Base-by-base conservation (phyloP, 64 coral and sea anemone genomes). In the Pachyseris speciosa region DNA sequence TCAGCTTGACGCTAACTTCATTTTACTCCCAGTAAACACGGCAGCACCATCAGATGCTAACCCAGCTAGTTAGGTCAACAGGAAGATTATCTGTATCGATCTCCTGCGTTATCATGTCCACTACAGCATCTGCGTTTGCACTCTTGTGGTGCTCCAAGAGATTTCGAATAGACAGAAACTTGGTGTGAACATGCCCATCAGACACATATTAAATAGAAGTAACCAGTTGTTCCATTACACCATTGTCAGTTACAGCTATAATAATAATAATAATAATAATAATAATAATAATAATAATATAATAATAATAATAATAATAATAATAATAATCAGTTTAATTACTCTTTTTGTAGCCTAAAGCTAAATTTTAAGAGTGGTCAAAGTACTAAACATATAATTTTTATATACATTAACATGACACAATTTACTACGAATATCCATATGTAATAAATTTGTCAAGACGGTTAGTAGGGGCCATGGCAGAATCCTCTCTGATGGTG, bases 41-140 rank as follows among this genome's bases (percentile, higher is more conserved):
- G 69, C 40, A 72, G 69, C 34, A 40, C 37, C 69, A 72, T 72
- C 37, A 72, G 36, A 72, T 42, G 69, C 69, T 17, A 72, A 22
- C 15, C 69, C 69, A 7, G 69, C 69, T 1, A 72, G 36, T 41
- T 34, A 72, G 0, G 0, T 7, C 37, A 0, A 72, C 69, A 28
- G 40, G 69, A 7, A 72, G 69, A 0, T 42, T 20, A 7, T 72
- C 6, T 22, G 40, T 40, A 0, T 72, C 19, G 2, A 25, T 72
- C 36, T 72, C 69, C 6, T 42, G 37, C 0, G 12, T 72, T 72
- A 72, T 1, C 69, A 72, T 72, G 37, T 72, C 36, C 69, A 72
- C 37, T 8, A 41, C 27, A 10, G 60, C 60, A 64, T 64, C 9
- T 7, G 60, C 4, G 25, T 64, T 64, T 27, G 26, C 60, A 64